Conservation (phyloP, 2,888 invertebrate genomes). For the Drosophila affinis region DNA sequence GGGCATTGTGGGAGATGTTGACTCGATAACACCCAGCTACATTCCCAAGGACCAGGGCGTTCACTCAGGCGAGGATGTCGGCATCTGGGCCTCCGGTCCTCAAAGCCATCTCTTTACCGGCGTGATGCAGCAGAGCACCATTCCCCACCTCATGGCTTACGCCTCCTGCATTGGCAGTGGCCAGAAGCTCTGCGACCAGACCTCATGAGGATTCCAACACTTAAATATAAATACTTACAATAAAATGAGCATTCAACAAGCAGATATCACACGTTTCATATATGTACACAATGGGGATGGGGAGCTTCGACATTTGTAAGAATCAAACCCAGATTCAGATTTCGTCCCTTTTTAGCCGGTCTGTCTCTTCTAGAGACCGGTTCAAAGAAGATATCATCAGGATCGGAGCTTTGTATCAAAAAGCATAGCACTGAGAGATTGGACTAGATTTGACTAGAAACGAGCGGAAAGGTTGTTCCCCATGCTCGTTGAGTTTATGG, state of each 20-base stretch:
- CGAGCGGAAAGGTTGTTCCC: too few species aligned
- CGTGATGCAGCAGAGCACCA: slow-evolving; percentile 89
- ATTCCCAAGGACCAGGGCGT: slow-evolving; percentile 85
- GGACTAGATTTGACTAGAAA: too few species aligned
- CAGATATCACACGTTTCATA: neutral
- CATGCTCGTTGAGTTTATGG: too few species aligned
- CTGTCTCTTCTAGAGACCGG: too few species aligned
- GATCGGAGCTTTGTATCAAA: too few species aligned
- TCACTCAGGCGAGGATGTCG: slow-evolving; percentile 92
- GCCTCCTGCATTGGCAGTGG: slow-evolving; percentile 89
- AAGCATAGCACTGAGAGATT: too few species aligned
- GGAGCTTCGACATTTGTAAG: too few species aligned
- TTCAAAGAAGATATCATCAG: too few species aligned
- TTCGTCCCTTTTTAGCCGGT: too few species aligned
- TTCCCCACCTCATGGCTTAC: slow-evolving; percentile 90
- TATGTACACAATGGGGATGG: neutral
- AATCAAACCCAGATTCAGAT: too few species aligned
- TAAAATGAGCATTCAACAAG: slow-evolving; percentile 6
- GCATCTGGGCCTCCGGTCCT: slow-evolving; percentile 90
- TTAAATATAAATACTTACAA: neutral
- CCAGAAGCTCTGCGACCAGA: slow-evolving; percentile 78
- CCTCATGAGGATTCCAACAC: neutral
- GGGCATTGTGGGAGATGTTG: slow-evolving; percentile 37
- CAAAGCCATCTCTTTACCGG: slow-evolving; percentile 92
- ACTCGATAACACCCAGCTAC: slow-evolving; percentile 67